Conservation (phyloP, 2,113 vertebrate genomes). For the Hemicordylus capensis region DNA sequence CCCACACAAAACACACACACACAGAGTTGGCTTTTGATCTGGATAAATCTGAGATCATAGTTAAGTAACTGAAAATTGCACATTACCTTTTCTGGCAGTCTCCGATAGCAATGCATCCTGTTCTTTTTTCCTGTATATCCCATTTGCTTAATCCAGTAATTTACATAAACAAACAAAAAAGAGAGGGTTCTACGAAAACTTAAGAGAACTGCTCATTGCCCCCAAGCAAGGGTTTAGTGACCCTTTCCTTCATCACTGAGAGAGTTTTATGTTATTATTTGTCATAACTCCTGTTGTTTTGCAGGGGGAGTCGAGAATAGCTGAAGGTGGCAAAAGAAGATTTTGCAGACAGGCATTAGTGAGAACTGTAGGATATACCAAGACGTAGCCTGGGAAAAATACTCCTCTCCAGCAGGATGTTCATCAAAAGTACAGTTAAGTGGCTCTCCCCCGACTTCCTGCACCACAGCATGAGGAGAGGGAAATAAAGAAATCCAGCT, state of each 20-base stretch:
- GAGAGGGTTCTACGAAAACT: background rate
- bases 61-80: background rate
- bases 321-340: background rate
- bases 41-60: background rate
- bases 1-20: background rate
- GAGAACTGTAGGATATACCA: background rate
- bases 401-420: slow-evolving; percentile 1
- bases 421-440: background rate
- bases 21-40: too few relatives aligned
- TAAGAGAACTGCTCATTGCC: background rate
- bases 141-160: slow-evolving; percentile 22
- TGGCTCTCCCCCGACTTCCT: slow-evolving; percentile 12
- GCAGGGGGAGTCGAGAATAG: background rate
- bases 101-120: background rate
- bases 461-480: background rate
- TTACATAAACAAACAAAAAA: background rate
- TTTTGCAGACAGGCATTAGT: background rate
- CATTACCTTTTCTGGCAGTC: slow-evolving; percentile 1
- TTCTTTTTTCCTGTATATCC: background rate
- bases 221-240: background rate
- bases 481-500: background rate
- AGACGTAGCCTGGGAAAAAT: background rate
- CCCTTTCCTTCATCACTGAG: background rate
- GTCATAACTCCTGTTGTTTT: background rate
- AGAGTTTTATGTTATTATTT: background rate